Evolutionary conservation across 2,797 vertebrate genomes (phyloP), one percentile per base, ranked within the genome.

Genomic region (Pelochelys cantorii): DNA sequence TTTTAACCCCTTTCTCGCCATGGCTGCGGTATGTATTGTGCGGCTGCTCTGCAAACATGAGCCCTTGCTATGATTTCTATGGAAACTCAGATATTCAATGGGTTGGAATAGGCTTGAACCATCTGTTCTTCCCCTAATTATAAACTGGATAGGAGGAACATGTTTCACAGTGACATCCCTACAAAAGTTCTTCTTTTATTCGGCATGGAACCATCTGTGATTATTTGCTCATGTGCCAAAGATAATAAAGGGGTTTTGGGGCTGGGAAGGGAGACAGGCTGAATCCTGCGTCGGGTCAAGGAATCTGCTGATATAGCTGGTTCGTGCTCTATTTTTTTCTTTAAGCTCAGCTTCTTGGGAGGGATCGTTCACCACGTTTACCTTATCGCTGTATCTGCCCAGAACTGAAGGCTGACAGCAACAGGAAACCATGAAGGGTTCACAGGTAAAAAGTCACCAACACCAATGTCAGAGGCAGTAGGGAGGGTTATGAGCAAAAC

Each of bases 101-200:
- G 97, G 92, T 85, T 65, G 91, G 87, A 65, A 85, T 1, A 94
- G 20, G 8, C 31, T 60, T 80, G 57, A 94, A 81, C 97, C 97
- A 97, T 97, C 97, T 98, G 95, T 94, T 97, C 82, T 57, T 74
- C 68, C 95, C 94, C 95, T 97, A 83, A 95, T 97, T 96, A 93
- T 85, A 96, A 97, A 92, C 87, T 57, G 48, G 0, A 5, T 29
- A 20, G 90, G 89, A 88, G 94, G 92, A 96, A 92, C 59, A 34
- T 68, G 74, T 96, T 96, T 97, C 27, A 10, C 18, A 5, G 75
- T 94, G 86, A 92, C 95, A 90, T 85, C 89, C 95, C 59, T 87
- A 88, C 81, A 81, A 90, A 95, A 48, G 86, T 90, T 85, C 86
- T 92, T 86, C 90, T 96, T 92, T 86, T 87, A 87, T 89, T 84